These are phyloP conservation scores for Anoplophora glabripennis DNA, from an alignment of 1,140 invertebrate genomes.

Conservation along the genomic window DNA sequence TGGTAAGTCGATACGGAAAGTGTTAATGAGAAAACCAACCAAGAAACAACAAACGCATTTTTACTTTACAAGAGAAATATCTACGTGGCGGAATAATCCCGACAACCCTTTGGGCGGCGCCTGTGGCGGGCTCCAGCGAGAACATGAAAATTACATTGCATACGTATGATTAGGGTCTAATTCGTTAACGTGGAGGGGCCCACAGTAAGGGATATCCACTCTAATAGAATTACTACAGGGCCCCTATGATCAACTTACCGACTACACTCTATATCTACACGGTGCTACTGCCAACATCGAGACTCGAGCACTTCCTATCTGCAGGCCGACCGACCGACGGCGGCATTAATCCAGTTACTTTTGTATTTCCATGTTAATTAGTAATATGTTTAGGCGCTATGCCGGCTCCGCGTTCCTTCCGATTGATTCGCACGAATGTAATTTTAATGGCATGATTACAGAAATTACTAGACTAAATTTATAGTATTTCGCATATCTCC, in stretches of 20 bases:
- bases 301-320: conserved; percentile 5
- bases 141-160: conserved; percentile 23
- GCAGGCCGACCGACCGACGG: background rate
- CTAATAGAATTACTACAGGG: conserved; percentile 22
- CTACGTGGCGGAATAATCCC: no score
- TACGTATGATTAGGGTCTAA: conserved; percentile 24
- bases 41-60: no score
- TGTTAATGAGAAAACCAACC: no score
- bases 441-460: no score
- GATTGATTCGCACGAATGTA: no score
- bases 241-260: conserved; percentile 25
- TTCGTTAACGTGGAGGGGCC: conserved; percentile 22
- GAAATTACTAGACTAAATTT: no score
- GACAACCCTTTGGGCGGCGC: conserved; percentile 2
- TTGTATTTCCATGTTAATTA: conserved; percentile 15
- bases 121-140: conserved; percentile 3
- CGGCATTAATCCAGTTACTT: conserved; percentile 12
- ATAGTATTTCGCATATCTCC: no score
- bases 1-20: no score
- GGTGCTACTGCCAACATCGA: background rate
- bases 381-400: conserved; percentile 2
- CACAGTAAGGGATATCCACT: conserved; percentile 26
- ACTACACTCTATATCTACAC: conserved; percentile 7
- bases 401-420: no score
- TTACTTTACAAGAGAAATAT: no score